phyloP scores from a whole-genome alignment of 2,797 vertebrate genomes.

The Gambusia yucatana region DNA sequence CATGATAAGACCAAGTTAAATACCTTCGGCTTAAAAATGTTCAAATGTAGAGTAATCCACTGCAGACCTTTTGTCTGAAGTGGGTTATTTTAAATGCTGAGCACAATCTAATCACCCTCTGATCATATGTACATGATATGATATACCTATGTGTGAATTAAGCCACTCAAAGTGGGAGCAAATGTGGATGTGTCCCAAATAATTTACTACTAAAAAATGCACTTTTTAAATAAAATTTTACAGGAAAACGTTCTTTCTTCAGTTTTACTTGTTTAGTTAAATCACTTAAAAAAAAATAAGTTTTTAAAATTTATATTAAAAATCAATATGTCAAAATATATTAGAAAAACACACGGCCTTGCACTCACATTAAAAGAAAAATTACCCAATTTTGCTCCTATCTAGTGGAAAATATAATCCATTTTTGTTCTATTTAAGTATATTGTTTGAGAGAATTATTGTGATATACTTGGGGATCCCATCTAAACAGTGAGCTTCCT shows the following conservation, averaged over 20 bases:
- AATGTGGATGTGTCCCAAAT: background rate
- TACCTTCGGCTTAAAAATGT: background rate
- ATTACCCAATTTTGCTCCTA: background rate
- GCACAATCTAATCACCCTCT: background rate
- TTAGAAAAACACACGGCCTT: background rate
- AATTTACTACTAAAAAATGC: background rate
- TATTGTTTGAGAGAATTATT: constrained; percentile 27
- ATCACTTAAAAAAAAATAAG: background rate
- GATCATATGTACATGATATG: background rate
- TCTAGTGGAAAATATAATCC: background rate
- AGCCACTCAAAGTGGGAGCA: background rate
- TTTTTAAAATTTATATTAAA: background rate
- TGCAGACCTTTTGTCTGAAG: too few relatives aligned
- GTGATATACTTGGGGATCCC: background rate
- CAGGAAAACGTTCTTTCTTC: background rate
- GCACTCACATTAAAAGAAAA: background rate
- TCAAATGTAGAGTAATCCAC: too few relatives aligned
- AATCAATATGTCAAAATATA: background rate
- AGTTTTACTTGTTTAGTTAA: background rate
- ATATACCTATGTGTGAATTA: background rate
- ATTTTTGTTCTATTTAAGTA: constrained; percentile 16
- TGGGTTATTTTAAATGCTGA: background rate
- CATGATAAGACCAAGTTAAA: background rate
- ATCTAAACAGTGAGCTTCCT: constrained; percentile 26
- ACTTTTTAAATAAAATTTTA: background rate